Conservation (phyloP, 2,888 invertebrate genomes). For the Pimpla rufipes region DNA sequence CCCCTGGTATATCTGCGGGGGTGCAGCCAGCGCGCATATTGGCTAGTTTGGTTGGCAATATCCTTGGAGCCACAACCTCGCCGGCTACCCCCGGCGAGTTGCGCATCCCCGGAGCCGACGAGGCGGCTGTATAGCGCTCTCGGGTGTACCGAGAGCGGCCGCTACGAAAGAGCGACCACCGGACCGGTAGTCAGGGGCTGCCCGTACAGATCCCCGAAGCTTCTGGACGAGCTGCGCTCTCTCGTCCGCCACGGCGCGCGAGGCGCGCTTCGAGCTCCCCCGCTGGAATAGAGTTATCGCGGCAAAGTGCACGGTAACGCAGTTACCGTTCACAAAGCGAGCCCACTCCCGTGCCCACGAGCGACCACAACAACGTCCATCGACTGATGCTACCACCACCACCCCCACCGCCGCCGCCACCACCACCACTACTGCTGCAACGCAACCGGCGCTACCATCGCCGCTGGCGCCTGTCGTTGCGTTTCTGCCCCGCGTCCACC, state of each 20-base stretch:
- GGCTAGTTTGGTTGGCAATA: slow-evolving; percentile 75
- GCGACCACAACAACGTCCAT: slow-evolving; percentile 73
- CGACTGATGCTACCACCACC: slow-evolving; percentile 37
- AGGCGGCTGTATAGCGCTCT: too few species aligned
- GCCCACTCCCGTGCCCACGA: slow-evolving; percentile 68
- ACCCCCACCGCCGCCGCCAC: background rate
- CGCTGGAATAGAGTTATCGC: slow-evolving; percentile 82
- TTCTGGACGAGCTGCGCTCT: slow-evolving; percentile 55
- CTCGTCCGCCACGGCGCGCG: slow-evolving; percentile 47
- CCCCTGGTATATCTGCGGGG: slow-evolving; percentile 24
- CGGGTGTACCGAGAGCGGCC: too few species aligned
- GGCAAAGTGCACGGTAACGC: slow-evolving; percentile 85
- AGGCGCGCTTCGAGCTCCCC: slow-evolving; percentile 61
- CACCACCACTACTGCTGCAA: background rate
- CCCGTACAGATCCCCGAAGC: slow-evolving; percentile 61
- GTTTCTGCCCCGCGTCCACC: slow-evolving; percentile 16
- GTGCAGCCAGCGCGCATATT: slow-evolving; percentile 72
- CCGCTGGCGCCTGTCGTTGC: background rate
- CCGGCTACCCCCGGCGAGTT: slow-evolving; percentile 2
- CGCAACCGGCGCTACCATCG: slow-evolving; percentile 1
- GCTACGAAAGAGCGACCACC: slow-evolving; percentile 60
- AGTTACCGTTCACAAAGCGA: slow-evolving; percentile 83
- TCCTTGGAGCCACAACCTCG: slow-evolving; percentile 69
- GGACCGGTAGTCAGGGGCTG: slow-evolving; percentile 57
- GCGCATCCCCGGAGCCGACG: background rate